These are phyloP conservation scores for Myanophis thanlyinensis DNA, from an alignment of 2,113 vertebrate species.

Conservation along the genomic window DNA sequence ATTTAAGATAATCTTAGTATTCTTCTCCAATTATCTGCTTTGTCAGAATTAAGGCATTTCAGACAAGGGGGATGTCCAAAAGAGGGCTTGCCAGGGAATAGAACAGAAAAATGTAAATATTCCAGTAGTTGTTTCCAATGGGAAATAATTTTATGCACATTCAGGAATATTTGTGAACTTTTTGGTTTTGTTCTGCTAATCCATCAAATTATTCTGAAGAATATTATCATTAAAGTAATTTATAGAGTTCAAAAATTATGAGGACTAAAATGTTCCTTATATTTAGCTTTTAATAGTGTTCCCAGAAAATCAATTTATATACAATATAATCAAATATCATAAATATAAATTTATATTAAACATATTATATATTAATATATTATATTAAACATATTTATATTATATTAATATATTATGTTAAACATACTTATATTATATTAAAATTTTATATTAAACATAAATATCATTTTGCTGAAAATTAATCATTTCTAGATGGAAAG, in stretches of 20 bases:
- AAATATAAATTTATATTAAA: too few relatives aligned
- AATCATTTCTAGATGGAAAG: neutral
- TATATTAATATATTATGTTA: too few relatives aligned
- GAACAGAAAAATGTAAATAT: neutral
- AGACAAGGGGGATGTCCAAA: neutral
- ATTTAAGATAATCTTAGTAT: neutral
- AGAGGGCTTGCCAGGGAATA: neutral
- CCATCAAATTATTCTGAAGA: neutral
- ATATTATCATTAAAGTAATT: neutral
- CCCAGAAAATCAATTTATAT: neutral
- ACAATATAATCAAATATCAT: neutral
- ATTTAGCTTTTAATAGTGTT: neutral
- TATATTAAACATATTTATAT: too few relatives aligned
- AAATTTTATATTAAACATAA: too few relatives aligned
- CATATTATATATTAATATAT: too few relatives aligned
- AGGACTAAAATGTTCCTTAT: neutral
- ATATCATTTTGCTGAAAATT: too few relatives aligned
- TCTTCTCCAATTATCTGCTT: neutral
- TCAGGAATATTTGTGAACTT: neutral
- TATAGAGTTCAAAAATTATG: neutral
- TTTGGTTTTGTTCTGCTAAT: neutral
- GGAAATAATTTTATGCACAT: neutral
- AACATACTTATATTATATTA: too few relatives aligned
- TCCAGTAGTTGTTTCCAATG: neutral
- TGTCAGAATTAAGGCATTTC: neutral